phyloP scores from a whole-genome alignment of 2,113 vertebrate genomes.

The Lagopus leucura region DNA sequence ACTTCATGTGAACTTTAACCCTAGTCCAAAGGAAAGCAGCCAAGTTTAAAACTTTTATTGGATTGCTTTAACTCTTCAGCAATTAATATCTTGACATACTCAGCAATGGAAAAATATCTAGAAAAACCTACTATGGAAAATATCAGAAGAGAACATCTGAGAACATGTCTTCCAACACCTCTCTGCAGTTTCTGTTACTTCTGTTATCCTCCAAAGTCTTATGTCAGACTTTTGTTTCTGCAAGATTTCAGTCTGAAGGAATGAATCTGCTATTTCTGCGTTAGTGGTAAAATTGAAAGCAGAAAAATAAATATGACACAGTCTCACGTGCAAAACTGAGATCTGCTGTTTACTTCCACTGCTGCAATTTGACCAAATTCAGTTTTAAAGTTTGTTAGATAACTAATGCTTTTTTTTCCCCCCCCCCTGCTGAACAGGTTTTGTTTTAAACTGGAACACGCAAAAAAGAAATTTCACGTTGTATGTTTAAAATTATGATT shows the following conservation, averaged over 20 bases:
- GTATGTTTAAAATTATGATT: background rate
- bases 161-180: background rate
- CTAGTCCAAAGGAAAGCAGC: background rate
- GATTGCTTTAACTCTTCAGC: conserved; percentile 7
- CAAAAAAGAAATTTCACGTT: background rate
- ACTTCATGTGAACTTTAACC: background rate
- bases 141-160: background rate
- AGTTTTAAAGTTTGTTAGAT: background rate
- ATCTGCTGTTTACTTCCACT: background rate
- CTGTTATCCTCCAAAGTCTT: background rate
- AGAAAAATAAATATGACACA: background rate
- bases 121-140: background rate
- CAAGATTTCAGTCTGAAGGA: background rate
- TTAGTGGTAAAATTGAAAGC: background rate
- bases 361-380: background rate
- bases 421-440: background rate
- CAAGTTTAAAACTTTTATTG: background rate
- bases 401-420: background rate
- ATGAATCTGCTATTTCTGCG: background rate
- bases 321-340: background rate
- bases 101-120: background rate
- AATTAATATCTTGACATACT: background rate
- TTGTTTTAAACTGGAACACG: background rate
- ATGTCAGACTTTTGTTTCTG: background rate
- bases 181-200: background rate